Conservation (phyloP, 2,113 vertebrate species). For the Cyprinodon variegatus region DNA sequence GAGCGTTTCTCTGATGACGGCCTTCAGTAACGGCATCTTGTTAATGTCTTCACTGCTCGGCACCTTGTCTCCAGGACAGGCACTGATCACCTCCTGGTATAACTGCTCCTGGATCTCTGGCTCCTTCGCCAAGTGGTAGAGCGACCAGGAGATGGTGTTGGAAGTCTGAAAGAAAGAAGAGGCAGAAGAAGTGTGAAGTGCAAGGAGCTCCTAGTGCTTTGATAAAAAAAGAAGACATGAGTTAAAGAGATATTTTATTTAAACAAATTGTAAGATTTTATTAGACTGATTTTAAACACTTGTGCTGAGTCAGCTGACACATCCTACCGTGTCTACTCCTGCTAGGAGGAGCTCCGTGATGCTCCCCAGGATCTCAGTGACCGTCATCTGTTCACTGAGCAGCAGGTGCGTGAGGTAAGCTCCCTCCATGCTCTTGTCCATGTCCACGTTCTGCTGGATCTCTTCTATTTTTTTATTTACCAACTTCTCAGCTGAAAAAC, state of each 20-base stretch:
- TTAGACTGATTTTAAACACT: background rate
- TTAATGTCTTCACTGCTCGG: conserved; percentile 73
- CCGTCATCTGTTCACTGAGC: conserved; percentile 77
- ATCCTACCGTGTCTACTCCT: conserved; percentile 84
- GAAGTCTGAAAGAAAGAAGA: conserved; percentile 74
- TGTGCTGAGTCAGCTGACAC: background rate
- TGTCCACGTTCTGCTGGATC: conserved; percentile 67
- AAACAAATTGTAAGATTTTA: background rate
- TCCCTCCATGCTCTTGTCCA: conserved; percentile 68
- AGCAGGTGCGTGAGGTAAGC: conserved; percentile 85
- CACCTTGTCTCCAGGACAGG: conserved; percentile 74
- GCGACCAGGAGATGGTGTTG: conserved; percentile 82
- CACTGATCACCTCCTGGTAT: conserved; percentile 73
- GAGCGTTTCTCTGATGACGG: conserved; percentile 80
- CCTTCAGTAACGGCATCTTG: conserved; percentile 83
- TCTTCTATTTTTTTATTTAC: conserved; percentile 79
- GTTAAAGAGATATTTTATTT: background rate
- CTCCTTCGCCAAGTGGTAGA: conserved; percentile 79
- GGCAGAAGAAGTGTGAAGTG: background rate
- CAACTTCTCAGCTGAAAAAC: conserved; percentile 71
- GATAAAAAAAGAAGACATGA: background rate
- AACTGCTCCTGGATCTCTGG: conserved; percentile 76
- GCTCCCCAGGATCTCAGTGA: conserved; percentile 81
- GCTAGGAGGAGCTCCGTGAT: conserved; percentile 83
- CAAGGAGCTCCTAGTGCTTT: background rate